phyloP scores from a whole-genome alignment of 2,113 vertebrate genomes.

The Columba livia region DNA sequence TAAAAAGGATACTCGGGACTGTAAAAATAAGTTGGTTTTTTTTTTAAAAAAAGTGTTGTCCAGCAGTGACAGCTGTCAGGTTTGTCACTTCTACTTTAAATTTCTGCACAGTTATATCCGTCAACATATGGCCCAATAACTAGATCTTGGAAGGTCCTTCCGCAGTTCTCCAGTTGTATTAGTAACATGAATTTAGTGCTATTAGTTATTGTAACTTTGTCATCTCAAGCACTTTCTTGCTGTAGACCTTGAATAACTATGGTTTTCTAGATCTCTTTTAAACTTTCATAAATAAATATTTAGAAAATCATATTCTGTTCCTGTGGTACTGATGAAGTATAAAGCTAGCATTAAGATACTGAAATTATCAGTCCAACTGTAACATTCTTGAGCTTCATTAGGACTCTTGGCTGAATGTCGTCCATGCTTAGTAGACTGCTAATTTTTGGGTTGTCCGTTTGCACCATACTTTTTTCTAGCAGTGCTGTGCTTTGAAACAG shows the following conservation, averaged over 20 bases:
- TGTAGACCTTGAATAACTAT: neutral
- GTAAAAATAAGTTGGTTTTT: neutral
- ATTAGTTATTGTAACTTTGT: neutral
- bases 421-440: neutral
- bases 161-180: neutral
- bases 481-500: neutral
- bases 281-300: neutral
- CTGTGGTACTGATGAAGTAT: neutral
- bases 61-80: neutral
- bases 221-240: neutral
- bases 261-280: neutral
- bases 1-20: neutral
- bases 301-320: neutral
- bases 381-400: neutral
- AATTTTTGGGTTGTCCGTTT: neutral
- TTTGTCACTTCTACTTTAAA: neutral
- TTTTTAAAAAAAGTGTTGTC: neutral
- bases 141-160: neutral
- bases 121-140: neutral
- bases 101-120: neutral
- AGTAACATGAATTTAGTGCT: neutral
- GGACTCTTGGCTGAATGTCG: neutral
- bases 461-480: neutral
- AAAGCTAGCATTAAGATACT: neutral
- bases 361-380: neutral